Base-by-base conservation (phyloP, 2,797 vertebrate genomes). In the Tadarida brasiliensis region DNA sequence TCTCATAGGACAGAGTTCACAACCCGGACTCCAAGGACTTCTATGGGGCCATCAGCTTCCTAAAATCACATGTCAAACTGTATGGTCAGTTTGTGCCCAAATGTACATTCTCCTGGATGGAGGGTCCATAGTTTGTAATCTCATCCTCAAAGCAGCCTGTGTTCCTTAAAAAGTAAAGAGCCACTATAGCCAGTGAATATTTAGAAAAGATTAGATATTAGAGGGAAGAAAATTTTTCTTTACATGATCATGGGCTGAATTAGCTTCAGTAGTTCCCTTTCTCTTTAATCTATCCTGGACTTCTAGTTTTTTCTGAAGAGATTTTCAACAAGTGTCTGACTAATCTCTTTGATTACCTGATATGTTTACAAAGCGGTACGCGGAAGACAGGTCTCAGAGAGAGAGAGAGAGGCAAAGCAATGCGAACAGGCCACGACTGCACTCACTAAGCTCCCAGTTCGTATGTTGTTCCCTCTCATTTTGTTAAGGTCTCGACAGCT, bases 261-360 rank as follows among this genome's bases (percentile, higher is more conserved):
- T 35, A 68, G 51, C 5, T 81, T 57, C 7, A 78, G 19, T 8
- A 68, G 33, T 57, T 85, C 4, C 33, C 70, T 57, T 54, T 67
- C 67, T 65, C 39, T 84, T 67, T 61, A 39, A 57, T 84, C 54
- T 88, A 35, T 57, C 51, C 54, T 70, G 35, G 47, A 63, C 39
- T 57, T 78, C 19, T 63, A 74, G 61, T 57, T 57, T 90, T 84
- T 87, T 84, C 81, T 78, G 16, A 54, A 89, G 14, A 93, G 78
- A 81, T 74, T 28, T 85, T 78, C 1, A 91, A 77, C 39, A 89
- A 81, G 11, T 44, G 3, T 67, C 56, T 22, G 12, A 47, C 15
- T 63, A 10, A 26, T 70, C 87, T 85, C 56, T 91, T n/a, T 77
- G 67, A 89, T 94, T 39, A 70, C 39, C 35, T 28, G 47, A 47